Base-by-base conservation (phyloP, 30 jellyfish, hydroid and myxozoan species). In the Aurelia sp. region DNA sequence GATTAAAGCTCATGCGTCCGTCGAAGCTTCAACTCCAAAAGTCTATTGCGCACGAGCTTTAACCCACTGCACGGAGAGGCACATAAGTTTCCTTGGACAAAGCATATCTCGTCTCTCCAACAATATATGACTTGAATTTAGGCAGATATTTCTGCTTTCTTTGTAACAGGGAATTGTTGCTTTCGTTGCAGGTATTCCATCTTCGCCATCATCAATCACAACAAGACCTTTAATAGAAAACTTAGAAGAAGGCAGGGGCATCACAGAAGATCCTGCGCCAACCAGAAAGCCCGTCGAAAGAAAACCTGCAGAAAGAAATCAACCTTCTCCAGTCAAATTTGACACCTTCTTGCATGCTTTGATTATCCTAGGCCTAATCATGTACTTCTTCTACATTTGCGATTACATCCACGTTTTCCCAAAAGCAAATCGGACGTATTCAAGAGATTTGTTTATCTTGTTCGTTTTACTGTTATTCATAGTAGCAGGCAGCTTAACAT, bases 361-460 rank as follows among this genome's bases (percentile, higher is more conserved):
- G 40, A 62, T 79, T 22, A 61, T 78, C 27, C 70, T 89, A 18
- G 97, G 97, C 83, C 91, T 86, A n/a, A 85, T 94, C 57, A 72
- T 94, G 95, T 75, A 81, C 65, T 89, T 33, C 90, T 94, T 90
- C 89, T 94, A 81, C 71, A 71, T 94, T 11, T 89, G 97, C 66
- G 99, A 94, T 74, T 94, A 94, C 82, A 75, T 65, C n/a, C 99
- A 94, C 44, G 79, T 82, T 21, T 89, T 94, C 55, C 97, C 96
- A 17, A 79, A 80, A 83, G 97, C 97, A 11, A 87, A 64, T 30
- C 94, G 99, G 20, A 87, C 90, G 51, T 94, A 94, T 79, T 90
- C 96, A 48, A 67, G 99, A 65, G 99, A 94, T 72, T 79, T 94
- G 47, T 94, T 89, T 66, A 51, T 89, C 10, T 76, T 94, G 62